Base-by-base conservation (phyloP, 23 tunicate genomes). In the Halocynthia aurantium region DNA sequence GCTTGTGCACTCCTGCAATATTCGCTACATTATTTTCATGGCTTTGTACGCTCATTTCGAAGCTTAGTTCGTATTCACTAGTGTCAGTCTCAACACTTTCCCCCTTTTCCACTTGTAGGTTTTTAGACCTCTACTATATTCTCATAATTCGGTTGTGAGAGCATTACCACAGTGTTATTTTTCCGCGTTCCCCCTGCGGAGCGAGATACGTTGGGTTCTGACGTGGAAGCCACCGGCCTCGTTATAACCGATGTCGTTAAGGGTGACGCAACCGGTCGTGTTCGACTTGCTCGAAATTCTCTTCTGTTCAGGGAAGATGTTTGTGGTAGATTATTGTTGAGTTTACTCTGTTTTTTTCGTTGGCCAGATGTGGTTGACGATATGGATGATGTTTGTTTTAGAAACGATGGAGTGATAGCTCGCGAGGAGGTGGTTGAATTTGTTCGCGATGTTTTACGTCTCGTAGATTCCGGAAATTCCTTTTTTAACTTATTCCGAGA, bases 121-220 rank as follows among this genome's bases (percentile, higher is more conserved):
- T 20, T 10, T 65, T 49, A 65, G 13, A 65, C 19, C 70, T 65
- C 70, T 20, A 65, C 70, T 65, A 49, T 65, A 15, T 49, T 65
- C 19, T 65, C 70, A 49, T 15, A 65, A 15, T 65, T 65, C 10
- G 13, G 49, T 65, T 65, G 70, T 0, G 70, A 40, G 10, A 49
- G 31, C 0, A 9, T 65, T 8, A 8, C 70, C 19, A 65, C 19
- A 11, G 70, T 9, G 22, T 40, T 31, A 31, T 31, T 11, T 15
- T 65, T 15, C 19, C 49, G 70, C 31, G 70, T 40, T 10, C 1
- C n/a, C 70, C 31, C 6, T 6, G 15, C 49, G n/a, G 19, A 65
- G 22, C 49, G 70, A 15, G 70, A 20, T 11, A 8, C 70, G 17
- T 9, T 15, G 9, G 19, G 70, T 2, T 65, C 70, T 8, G 70